phyloP scores from a whole-genome alignment of 2,797 vertebrate species.

The Cossypha dichroa region DNA sequence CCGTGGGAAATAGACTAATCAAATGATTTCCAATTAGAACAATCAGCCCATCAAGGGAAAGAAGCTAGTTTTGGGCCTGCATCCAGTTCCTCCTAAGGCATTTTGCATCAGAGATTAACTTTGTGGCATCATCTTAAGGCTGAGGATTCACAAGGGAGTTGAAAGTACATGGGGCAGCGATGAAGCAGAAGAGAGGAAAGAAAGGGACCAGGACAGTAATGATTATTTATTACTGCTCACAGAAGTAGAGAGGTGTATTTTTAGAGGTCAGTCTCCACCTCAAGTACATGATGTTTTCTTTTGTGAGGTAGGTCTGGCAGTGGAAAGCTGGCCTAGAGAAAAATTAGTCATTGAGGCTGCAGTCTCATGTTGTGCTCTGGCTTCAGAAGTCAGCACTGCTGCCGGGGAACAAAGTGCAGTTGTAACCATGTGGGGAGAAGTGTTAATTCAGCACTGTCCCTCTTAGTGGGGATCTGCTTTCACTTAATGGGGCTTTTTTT shows the following conservation, averaged over 20 bases:
- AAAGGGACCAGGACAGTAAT: neutral
- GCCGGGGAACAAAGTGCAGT: neutral
- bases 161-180: neutral
- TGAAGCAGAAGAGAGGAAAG: neutral
- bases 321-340: neutral
- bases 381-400: neutral
- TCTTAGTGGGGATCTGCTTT: neutral
- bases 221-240: neutral
- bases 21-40: conserved; percentile 40
- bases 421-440: neutral
- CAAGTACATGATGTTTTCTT: neutral
- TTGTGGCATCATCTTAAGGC: neutral
- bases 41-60: conserved; percentile 23
- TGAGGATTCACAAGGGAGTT: neutral
- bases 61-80: neutral
- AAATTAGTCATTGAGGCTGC: neutral
- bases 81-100: conserved; percentile 37
- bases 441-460: neutral
- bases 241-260: neutral
- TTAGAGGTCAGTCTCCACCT: neutral
- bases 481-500: neutral
- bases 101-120: neutral
- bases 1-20: conserved; percentile 30
- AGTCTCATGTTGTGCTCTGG: neutral
- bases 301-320: neutral